These are phyloP conservation scores for Dorcus parallelipipedus DNA, from an alignment of 2,888 invertebrate species.

Conservation along the genomic window DNA sequence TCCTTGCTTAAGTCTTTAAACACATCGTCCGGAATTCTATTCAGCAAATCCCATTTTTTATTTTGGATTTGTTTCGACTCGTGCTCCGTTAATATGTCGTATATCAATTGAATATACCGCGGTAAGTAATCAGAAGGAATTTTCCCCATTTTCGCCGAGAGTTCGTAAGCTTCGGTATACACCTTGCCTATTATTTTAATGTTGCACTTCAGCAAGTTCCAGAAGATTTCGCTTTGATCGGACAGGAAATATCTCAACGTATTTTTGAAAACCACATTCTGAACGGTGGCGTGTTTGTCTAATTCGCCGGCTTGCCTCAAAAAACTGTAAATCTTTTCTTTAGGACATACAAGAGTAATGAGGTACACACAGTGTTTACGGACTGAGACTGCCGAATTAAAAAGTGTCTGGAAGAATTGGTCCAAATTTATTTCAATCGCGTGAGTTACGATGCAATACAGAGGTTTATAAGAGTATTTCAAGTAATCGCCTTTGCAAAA, in stretches of 20 bases:
- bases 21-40: too few species aligned
- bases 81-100: too few species aligned
- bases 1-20: too few species aligned
- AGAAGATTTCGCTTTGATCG: constrained; percentile 11
- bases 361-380: constrained; percentile 14
- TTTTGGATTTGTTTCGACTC: too few species aligned
- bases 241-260: not conserved
- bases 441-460: constrained; percentile 3
- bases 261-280: not conserved
- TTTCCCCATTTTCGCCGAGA: not conserved
- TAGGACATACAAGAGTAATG: not conserved
- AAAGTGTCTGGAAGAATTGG: not conserved
- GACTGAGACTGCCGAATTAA: constrained; percentile 8
- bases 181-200: not conserved
- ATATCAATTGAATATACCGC: too few species aligned
- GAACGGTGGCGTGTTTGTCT: not conserved
- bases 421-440: constrained; percentile 6
- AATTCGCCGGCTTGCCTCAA: not conserved
- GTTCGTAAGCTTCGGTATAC: not conserved
- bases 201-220: not conserved
- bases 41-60: too few species aligned
- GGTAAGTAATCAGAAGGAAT: not conserved
- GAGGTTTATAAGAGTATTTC: constrained; percentile 2
- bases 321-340: not conserved
- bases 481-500: constrained; percentile 16